Percentiles rank a stretch among this genome's conserved stretches.
Evolutionary conservation across 2,113 vertebrate species (phyloP).

Genomic region (Empidonax traillii): DNA sequence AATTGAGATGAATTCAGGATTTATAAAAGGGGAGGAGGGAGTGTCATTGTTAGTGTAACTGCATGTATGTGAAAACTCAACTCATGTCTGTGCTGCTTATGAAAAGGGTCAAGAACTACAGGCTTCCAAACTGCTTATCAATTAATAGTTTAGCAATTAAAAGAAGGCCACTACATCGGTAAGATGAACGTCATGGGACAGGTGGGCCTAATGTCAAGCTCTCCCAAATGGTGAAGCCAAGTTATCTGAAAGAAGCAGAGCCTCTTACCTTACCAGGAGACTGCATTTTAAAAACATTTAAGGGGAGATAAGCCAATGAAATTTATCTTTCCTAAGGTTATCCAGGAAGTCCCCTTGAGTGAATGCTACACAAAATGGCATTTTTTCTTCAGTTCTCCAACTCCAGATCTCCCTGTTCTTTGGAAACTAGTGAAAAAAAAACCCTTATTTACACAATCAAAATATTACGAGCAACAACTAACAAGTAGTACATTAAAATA

Average conservation of each 20-base stretch:
- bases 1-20: not conserved
- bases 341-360: not conserved
- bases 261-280: not conserved
- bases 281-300: not conserved
- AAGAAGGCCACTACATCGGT: not conserved
- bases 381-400: not conserved
- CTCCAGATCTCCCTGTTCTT: not conserved
- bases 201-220: not conserved
- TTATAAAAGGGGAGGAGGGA: not conserved
- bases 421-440: not conserved
- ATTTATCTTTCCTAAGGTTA: not conserved
- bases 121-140: not conserved
- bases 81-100: not conserved
- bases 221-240: not conserved
- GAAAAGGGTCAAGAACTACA: not conserved
- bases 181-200: not conserved
- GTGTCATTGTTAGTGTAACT: not conserved
- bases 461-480: not conserved
- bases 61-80: not conserved
- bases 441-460: not conserved
- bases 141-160: not conserved
- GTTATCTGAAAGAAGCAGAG: not conserved
- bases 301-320: not conserved
- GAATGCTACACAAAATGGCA: rapidly evolving
- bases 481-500: not conserved